A percentile compares a stretch with the other conserved stretches of the same genome.
Evolutionary conservation across 92 coral and sea anemone genomes (phyloP).

Genomic region (Zoanthus sansibaricus): DNA sequence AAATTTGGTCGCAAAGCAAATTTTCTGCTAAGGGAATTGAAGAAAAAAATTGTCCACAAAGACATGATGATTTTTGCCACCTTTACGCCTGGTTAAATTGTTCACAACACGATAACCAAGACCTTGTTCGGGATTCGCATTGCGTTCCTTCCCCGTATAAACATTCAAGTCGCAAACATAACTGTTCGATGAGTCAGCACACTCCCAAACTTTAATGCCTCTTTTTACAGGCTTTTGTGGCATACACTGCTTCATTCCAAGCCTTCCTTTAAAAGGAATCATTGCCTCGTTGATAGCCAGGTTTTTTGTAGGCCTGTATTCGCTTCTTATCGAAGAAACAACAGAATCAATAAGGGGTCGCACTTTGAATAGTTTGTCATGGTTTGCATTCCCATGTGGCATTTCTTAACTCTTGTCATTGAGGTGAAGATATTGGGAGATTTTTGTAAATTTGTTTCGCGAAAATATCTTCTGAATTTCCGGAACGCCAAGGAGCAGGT

Average conservation of each 20-base stretch:
- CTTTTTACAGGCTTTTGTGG: constrained; percentile 56
- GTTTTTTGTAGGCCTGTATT: constrained; percentile 6
- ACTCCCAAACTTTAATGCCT: constrained; percentile 57
- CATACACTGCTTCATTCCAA: constrained; percentile 55
- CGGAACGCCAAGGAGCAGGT: not conserved
- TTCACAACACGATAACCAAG: no score
- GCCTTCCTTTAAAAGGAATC: constrained; percentile 39
- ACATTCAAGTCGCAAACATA: constrained; percentile 37
- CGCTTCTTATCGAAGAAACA: not conserved
- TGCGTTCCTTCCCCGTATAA: constrained; percentile 13
- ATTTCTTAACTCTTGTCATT: constrained; percentile 14
- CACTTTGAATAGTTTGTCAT: constrained; percentile 57
- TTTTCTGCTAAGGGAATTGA: no score
- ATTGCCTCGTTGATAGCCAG: constrained; percentile 36
- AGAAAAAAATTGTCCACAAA: no score
- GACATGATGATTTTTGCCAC: no score
- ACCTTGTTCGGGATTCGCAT: no score
- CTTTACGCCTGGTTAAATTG: no score
- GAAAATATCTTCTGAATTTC: not conserved
- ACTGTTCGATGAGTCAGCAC: constrained; percentile 44
- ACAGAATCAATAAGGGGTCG: constrained; percentile 41
- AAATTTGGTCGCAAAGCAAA: no score
- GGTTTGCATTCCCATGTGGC: constrained; percentile 30
- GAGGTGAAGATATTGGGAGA: constrained; percentile 23
- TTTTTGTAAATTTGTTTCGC: not conserved